These are phyloP conservation scores for Okapia johnstoni DNA, from an alignment of 2,113 vertebrate genomes.

Conservation along the genomic window DNA sequence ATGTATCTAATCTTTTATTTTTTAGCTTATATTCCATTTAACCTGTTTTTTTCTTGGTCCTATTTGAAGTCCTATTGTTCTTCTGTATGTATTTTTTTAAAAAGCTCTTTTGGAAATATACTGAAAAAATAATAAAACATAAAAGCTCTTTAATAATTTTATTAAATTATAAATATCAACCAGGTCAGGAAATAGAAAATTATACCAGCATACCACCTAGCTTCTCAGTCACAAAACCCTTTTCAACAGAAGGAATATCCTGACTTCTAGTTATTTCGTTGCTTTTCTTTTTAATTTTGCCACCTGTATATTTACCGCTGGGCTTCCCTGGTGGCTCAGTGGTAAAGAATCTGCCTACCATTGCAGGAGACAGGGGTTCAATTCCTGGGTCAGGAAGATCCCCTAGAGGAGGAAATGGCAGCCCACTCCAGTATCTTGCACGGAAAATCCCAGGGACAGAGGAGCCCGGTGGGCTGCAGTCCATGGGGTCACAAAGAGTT, in stretches of 20 bases:
- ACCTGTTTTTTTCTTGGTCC: background rate
- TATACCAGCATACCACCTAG: background rate
- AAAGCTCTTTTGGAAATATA: background rate
- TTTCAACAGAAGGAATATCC: background rate
- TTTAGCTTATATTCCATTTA: background rate
- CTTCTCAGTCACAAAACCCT: background rate
- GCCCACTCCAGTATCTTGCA: background rate
- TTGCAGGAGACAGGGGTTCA: background rate
- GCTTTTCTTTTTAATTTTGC: background rate
- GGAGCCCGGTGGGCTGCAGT: background rate
- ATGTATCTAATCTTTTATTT: background rate
- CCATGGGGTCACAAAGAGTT: background rate
- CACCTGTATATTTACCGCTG: background rate
- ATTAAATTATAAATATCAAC: background rate
- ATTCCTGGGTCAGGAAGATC: background rate
- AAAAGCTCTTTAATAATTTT: background rate
- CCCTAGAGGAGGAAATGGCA: background rate
- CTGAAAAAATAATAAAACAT: slow-evolving; percentile 1
- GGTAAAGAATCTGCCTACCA: background rate
- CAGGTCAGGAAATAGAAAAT: background rate
- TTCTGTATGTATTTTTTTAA: background rate
- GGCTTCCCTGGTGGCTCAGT: background rate
- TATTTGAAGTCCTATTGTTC: background rate
- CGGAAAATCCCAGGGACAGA: background rate
- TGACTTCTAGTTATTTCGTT: background rate